Evolutionary conservation across 2,113 vertebrate genomes (phyloP).

Genomic region (Alethe castanea): DNA sequence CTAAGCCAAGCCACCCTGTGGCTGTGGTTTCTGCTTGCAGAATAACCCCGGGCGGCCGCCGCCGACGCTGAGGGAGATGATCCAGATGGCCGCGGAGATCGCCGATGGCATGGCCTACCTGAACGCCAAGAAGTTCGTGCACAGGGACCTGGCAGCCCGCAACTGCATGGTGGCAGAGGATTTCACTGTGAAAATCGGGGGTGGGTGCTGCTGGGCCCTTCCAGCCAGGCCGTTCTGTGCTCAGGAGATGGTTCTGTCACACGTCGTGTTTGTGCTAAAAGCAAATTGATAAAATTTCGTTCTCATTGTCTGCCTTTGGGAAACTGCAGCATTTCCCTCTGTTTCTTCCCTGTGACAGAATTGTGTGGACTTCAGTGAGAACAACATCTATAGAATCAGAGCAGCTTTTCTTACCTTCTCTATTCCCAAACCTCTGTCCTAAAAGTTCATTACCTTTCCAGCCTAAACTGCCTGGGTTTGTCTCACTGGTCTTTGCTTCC

Average conservation of each 20-base stretch:
- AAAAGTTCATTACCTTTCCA: not conserved
- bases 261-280: rapidly evolving
- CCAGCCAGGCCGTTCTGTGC: not conserved
- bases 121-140: slow-evolving; percentile 97
- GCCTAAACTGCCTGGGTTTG: not conserved
- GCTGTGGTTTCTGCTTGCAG: slow-evolving; percentile 35
- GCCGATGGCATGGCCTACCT: slow-evolving; percentile 98
- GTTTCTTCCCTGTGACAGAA: not conserved
- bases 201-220: slow-evolving; percentile 48
- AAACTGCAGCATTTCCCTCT: not conserved
- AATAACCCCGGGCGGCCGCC: slow-evolving; percentile 89
- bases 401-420: not conserved
- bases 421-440: not conserved
- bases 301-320: not conserved
- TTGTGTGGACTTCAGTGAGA: not conserved
- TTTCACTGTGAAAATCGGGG: slow-evolving; percentile 95
- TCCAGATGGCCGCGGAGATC: slow-evolving; percentile 96
- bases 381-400: not conserved
- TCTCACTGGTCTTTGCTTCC: not conserved
- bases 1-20: not conserved
- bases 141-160: slow-evolving; percentile 93
- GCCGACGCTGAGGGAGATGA: slow-evolving; percentile 89
- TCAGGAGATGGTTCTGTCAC: not conserved
- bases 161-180: slow-evolving; percentile 99
- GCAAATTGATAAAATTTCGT: not conserved